Base-by-base conservation (phyloP, 2,888 invertebrate species). In the Thera britannica region DNA sequence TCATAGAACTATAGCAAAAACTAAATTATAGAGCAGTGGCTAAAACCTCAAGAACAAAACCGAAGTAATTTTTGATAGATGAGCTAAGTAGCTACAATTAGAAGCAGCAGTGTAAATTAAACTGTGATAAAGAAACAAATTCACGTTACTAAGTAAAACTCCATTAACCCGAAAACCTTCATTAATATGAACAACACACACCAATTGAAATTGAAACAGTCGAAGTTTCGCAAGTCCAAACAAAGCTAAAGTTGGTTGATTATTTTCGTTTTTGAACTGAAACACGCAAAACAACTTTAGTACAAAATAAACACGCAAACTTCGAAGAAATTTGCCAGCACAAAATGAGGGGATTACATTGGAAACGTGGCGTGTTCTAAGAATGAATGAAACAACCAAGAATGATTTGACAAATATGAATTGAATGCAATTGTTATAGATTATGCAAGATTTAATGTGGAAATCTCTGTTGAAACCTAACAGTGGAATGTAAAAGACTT, bases 251-350 rank as follows among this genome's bases (percentile, higher is more conserved):
- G 77, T 88, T 85, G 74, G 81, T 82, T 86, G 85, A 90, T 90
- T 90, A 90, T 88, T 88, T 88, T 85, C 81, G 77, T 83, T 84
- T 83, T 84, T 84, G 81, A 84, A 85, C 81, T 74, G 80, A 79
- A 87, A 84, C 89, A 90, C 84, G 88, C 89, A 78, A 90, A 88
- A 87, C 85, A 80, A 83, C 82, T 87, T 82, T 81, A 84, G 75
- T 85, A 87, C 86, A 87, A 87, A 85, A 88, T 82, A 86, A 86
- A 88, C 90, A 90, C 85, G 90, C 89, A 69, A 89, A 89, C 85
- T 90, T 90, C 89, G 85, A 84, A 87, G 90, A 90, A 91, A 86
- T 78, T 73, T 79, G 77, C 79, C 79, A 79, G 85, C 87, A 87
- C 84, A 83, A 86, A 87, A 83, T 78, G 71, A 75, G 77, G 67